These are phyloP conservation scores for Champsocephalus gunnari DNA, from an alignment of 2,797 vertebrate genomes.

Conservation along the genomic window DNA sequence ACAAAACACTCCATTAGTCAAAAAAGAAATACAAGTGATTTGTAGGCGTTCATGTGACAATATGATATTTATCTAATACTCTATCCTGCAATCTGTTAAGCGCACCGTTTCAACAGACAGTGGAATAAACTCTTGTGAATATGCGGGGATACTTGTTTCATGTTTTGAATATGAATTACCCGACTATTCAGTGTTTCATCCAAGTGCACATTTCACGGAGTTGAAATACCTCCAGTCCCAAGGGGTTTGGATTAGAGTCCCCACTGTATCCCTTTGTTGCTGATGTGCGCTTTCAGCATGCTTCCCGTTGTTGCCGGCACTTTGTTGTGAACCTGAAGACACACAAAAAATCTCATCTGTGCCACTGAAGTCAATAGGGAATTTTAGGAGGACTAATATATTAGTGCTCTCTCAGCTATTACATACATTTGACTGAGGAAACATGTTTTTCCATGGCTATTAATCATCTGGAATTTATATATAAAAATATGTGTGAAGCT, in stretches of 20 bases:
- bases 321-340: slow-evolving; percentile 57
- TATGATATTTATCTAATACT: neutral
- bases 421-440: slow-evolving; percentile 55
- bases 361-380: slow-evolving; percentile 29
- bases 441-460: slow-evolving; percentile 35
- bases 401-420: slow-evolving; percentile 35
- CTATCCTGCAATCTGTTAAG: slow-evolving; percentile 9
- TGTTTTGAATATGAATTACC: slow-evolving; percentile 71
- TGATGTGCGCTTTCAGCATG: slow-evolving; percentile 65
- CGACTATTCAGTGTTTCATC: slow-evolving; percentile 51
- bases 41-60: neutral
- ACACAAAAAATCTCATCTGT: slow-evolving; percentile 25
- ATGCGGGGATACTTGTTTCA: slow-evolving; percentile 56
- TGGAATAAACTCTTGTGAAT: slow-evolving; percentile 49
- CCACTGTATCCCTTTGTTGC: slow-evolving; percentile 68
- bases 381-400: slow-evolving; percentile 56
- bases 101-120: slow-evolving; percentile 25
- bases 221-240: slow-evolving; percentile 69
- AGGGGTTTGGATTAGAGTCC: slow-evolving; percentile 66
- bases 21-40: neutral
- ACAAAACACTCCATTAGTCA: neutral
- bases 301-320: slow-evolving; percentile 51
- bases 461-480: slow-evolving; percentile 46
- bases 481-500: slow-evolving; percentile 45
- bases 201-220: slow-evolving; percentile 58